Evolutionary conservation across 1,140 invertebrate species (phyloP), one percentile per base, ranked within the genome.

Genomic region (Bombus superbus): DNA sequence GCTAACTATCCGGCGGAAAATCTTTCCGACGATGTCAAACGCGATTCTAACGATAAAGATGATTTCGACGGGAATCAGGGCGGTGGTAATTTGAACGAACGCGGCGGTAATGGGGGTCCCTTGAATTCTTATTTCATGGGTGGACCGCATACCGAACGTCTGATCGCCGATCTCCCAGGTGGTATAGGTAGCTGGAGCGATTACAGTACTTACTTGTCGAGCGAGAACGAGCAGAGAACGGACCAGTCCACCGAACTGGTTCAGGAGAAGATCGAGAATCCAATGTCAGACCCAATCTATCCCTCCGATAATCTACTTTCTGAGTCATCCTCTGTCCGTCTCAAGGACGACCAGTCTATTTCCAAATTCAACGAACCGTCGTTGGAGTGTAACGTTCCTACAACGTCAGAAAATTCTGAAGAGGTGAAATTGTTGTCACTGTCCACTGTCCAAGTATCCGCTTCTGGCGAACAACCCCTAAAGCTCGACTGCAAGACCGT

Each of bases 151-250:
- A 97, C 97, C 2, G 96, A 97, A 92, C 97, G 97, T 89, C 96
- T 97, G 89, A 96, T 96, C 78, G 96, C 97, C 86, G 97, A 97
- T 95, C 95, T 98, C 73, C 97, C 97, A 10, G 97, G 97, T 83
- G 97, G 97, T 75, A 96, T 98, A 87, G 97, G 97, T 94, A 97
- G 97, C 91, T 98, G 98, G 97, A 97, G 96, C 92, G 98, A 98
- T 93, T 96, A 97, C 92, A 98, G 97, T 94, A 98, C 97, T 74
- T 98, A 98, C 92, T 94, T 98, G 89, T 96, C 96, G 89, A 88
- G 94, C 82, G 96, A 96, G 92, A 90, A 90, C 92, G 87, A 86
- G 68, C 86, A 86, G 85, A 89, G 74, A 42, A 62, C 88, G 13
- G 83, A 91, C 82, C 87, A 89, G 25, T 81, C 83, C 10, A 84